Percentiles rank a stretch among this genome's conserved stretches.
These are phyloP conservation scores for Pteropus alecto DNA, from an alignment of 2,113 vertebrate species.

Conservation along the genomic window DNA sequence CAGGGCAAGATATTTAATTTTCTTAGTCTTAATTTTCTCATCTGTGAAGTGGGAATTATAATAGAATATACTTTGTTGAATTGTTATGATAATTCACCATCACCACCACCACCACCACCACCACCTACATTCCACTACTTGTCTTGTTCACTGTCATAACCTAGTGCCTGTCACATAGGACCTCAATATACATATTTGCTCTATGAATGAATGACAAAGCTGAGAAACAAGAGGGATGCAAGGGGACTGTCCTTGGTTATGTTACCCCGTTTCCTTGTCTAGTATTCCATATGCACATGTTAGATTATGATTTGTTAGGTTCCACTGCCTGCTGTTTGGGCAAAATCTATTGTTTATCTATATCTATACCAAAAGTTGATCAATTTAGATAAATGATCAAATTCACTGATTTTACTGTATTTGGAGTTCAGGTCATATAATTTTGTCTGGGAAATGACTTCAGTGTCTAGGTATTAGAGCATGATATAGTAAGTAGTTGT, in stretches of 20 bases:
- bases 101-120: not conserved
- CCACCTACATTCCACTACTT: fast-evolving
- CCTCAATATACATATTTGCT: not conserved
- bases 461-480: not conserved
- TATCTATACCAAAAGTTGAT: not conserved
- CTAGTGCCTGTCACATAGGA: not conserved
- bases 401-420: not conserved
- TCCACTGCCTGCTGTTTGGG: not conserved
- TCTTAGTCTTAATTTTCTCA: constrained; percentile 6
- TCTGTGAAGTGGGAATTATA: not conserved
- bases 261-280: not conserved
- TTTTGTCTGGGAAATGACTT: constrained; percentile 24
- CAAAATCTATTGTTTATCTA: constrained; percentile 17
- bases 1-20: not conserved
- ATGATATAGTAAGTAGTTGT: constrained; percentile 9
- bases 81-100: not conserved
- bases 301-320: not conserved
- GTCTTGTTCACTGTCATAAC: not conserved
- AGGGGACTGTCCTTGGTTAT: not conserved
- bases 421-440: constrained; percentile 8
- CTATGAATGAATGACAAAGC: not conserved
- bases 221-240: not conserved
- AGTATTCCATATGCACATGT: not conserved
- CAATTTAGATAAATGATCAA: not conserved
- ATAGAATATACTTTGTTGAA: not conserved